phyloP scores from a whole-genome alignment of 2,113 vertebrate species.

The Chaetodon trifascialis region DNA sequence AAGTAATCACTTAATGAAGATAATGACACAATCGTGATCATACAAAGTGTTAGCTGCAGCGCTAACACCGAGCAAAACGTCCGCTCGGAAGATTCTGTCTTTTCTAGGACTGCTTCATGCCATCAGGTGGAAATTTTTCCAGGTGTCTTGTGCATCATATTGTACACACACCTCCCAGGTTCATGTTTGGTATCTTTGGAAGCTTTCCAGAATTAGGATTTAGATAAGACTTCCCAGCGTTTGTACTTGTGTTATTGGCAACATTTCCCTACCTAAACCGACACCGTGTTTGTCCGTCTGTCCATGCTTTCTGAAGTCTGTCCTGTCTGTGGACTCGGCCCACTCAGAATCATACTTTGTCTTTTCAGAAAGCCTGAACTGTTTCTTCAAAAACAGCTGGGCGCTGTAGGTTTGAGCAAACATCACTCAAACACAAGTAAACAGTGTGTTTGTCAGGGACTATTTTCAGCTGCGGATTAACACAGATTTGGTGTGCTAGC shows the following conservation, averaged over 20 bases:
- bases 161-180: not conserved
- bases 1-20: not conserved
- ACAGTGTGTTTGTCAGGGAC: not conserved
- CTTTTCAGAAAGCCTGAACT: not conserved
- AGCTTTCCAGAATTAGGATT: not conserved
- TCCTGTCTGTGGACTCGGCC: not conserved
- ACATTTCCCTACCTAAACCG: no score
- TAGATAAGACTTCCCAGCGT: not conserved
- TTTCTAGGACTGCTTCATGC: no score
- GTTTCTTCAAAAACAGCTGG: not conserved
- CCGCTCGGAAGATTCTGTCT: not conserved
- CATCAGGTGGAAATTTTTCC: not conserved
- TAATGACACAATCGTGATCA: not conserved
- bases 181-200: not conserved
- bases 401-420: not conserved
- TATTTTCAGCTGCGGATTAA: not conserved
- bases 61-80: not conserved
- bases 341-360: not conserved
- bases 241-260: not conserved
- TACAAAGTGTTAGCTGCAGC: not conserved
- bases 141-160: not conserved
- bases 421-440: not conserved
- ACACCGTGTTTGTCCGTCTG: not conserved
- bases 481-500: not conserved
- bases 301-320: not conserved